phyloP scores from a whole-genome alignment of 1,140 invertebrate species.

The Drosophila kanapiae region DNA sequence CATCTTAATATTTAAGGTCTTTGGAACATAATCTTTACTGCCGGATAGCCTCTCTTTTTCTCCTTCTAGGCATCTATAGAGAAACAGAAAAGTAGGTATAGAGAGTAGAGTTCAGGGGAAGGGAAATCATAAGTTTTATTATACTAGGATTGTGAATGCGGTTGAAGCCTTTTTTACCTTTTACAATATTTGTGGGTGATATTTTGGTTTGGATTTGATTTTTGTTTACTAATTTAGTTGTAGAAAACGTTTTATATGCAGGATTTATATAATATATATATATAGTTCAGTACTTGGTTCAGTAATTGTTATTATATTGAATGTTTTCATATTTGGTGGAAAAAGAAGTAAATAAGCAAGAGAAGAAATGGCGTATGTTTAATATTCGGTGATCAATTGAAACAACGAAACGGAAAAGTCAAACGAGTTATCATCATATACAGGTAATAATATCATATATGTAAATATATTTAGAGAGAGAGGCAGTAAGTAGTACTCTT shows the following conservation, averaged over 20 bases:
- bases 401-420: conserved; percentile 75
- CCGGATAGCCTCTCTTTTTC: conserved; percentile 20
- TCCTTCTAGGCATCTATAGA: conserved; percentile 54
- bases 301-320: conserved; percentile 64
- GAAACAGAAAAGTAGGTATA: conserved; percentile 26
- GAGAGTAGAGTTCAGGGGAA: conserved; percentile 20
- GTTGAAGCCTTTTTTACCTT: conserved; percentile 80
- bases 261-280: conserved; percentile 55
- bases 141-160: conserved; percentile 76
- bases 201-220: conserved; percentile 44
- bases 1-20: too few species aligned
- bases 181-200: conserved; percentile 82
- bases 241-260: conserved; percentile 55
- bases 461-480: conserved; percentile 44
- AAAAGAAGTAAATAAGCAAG: conserved; percentile 85
- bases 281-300: conserved; percentile 23
- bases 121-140: conserved; percentile 36
- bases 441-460: conserved; percentile 52
- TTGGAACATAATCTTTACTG: background rate
- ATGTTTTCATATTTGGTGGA: conserved; percentile 66
- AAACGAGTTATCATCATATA: conserved; percentile 77
- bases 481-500: conserved; percentile 50
- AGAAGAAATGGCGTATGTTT: conserved; percentile 84
- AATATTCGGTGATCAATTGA: conserved; percentile 81
- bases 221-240: conserved; percentile 57